Evolutionary conservation across 2,797 vertebrate species (phyloP), one percentile per base, ranked within the genome.

Genomic region (Champsocephalus esox): DNA sequence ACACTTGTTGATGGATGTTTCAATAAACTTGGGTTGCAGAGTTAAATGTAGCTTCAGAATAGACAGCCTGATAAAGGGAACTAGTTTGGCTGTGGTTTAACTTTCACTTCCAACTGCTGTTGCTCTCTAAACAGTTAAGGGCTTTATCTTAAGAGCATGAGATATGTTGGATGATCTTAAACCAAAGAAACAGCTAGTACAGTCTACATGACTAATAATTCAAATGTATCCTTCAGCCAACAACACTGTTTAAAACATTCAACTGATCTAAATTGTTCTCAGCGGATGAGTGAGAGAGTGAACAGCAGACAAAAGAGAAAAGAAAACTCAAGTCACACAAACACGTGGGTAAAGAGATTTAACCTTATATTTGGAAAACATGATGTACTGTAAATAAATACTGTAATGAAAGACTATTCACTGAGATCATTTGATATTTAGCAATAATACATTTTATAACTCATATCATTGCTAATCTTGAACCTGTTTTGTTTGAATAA

Each of bases 261-360:
- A 73, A 81, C 21, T 13, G 56, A n/a, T 38, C 69, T n/a, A 4
- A 66, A 19, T 52, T 41, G 16, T 28, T 66, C 74, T 66, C 16
- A 63, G 60, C 43, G 70, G 19, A 59, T 69, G 9, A 17, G 17
- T 17, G 62, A 41, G 44, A 13, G 8, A 54, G 9, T n/a, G 48
- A 50, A 50, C 17, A 50, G 19, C 17, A 65, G 32, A 46, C 44
- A 50, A 21, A 44, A 48, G 0, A 19, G 49, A 69, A 6, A 59
- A 64, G 48, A 38, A 28, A 28, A 28, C 28, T 28, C 28, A 28
- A 28, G 28, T 28, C 28, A 28, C 28, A 28, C 4, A 28, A 28
- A 28, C 28, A 28, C 4, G 28, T 28, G 28, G 28, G 28, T 28
- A 28, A 28, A 28, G 28, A 28, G 28, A 28, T 28, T 28, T 28